A percentile compares a stretch with the other conserved stretches of the same genome.
Evolutionary conservation across 30 jellyfish, hydroid and myxozoan species (phyloP).

Genomic region (Aurelia aurita): DNA sequence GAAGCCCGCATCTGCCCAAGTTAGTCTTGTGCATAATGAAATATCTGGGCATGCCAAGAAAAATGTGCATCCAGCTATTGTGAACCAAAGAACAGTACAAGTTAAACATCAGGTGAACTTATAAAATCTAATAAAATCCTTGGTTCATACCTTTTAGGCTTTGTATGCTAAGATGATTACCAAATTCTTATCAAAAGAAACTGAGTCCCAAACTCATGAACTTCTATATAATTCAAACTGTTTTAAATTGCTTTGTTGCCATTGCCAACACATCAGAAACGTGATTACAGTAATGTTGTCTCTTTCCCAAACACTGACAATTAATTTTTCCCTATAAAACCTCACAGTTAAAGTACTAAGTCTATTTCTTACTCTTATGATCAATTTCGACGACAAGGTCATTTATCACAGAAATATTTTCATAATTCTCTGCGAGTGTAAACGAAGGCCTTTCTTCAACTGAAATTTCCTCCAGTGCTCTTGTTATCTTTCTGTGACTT

Average conservation of each 20-base stretch:
- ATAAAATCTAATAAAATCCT: too few relatives aligned
- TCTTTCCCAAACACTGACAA: background rate
- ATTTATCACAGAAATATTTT: constrained; percentile 57
- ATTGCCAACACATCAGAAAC: too few relatives aligned
- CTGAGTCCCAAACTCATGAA: too few relatives aligned
- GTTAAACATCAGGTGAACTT: background rate
- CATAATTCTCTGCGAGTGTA: constrained; percentile 19
- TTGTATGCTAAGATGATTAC: too few relatives aligned
- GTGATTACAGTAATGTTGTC: background rate
- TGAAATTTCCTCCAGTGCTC: constrained; percentile 67
- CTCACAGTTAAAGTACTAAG: background rate
- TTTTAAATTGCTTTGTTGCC: too few relatives aligned
- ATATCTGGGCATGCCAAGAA: too few relatives aligned
- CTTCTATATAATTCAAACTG: too few relatives aligned
- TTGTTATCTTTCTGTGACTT: constrained; percentile 53
- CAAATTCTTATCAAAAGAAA: too few relatives aligned
- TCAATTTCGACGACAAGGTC: constrained; percentile 52
- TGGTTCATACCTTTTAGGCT: too few relatives aligned
- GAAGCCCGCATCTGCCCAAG: too few relatives aligned
- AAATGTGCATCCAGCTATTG: background rate
- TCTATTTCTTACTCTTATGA: constrained; percentile 45
- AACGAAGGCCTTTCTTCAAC: constrained; percentile 61
- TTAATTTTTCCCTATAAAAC: too few relatives aligned
- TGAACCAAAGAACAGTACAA: background rate
- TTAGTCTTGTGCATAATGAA: too few relatives aligned